Percentiles rank a stretch among this genome's conserved stretches.
phyloP scores from a whole-genome alignment of 1,140 invertebrate species.

The Neodiprion fabricii region DNA sequence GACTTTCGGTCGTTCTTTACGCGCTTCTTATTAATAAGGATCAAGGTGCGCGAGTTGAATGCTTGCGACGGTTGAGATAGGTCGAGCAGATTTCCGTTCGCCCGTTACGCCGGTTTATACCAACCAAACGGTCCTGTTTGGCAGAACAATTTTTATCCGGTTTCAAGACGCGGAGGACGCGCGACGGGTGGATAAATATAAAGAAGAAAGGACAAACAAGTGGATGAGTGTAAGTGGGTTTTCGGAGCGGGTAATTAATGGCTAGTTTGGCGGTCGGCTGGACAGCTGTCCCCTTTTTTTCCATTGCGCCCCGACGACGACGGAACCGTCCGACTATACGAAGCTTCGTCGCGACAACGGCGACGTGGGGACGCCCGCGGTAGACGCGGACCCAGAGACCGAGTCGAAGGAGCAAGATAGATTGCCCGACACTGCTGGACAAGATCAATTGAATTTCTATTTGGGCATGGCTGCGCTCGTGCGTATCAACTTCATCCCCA shows the following conservation, averaged over 20 bases:
- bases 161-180: conserved; percentile 14
- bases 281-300: conserved; percentile 57
- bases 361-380: conserved; percentile 33
- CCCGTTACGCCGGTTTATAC: too few species aligned
- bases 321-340: conserved; percentile 42
- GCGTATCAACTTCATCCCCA: not conserved
- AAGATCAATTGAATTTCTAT: conserved; percentile 66
- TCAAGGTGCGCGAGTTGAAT: too few species aligned
- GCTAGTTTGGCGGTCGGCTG: conserved; percentile 57
- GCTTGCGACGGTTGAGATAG: too few species aligned
- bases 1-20: too few species aligned
- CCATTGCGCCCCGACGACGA: conserved; percentile 31
- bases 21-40: too few species aligned
- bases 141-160: not conserved
- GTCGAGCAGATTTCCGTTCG: too few species aligned
- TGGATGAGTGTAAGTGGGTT: conserved; percentile 36
- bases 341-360: conserved; percentile 19
- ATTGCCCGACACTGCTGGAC: conserved; percentile 60
- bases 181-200: conserved; percentile 11
- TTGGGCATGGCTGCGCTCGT: conserved; percentile 42
- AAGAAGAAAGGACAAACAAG: conserved; percentile 43
- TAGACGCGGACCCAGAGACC: conserved; percentile 43
- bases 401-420: conserved; percentile 59
- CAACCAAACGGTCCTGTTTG: not conserved
- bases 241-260: conserved; percentile 54